A percentile compares a stretch with the other conserved stretches of the same genome.
Conservation (phyloP, 2,797 vertebrate genomes). For the Otolemur crassicaudatus region DNA sequence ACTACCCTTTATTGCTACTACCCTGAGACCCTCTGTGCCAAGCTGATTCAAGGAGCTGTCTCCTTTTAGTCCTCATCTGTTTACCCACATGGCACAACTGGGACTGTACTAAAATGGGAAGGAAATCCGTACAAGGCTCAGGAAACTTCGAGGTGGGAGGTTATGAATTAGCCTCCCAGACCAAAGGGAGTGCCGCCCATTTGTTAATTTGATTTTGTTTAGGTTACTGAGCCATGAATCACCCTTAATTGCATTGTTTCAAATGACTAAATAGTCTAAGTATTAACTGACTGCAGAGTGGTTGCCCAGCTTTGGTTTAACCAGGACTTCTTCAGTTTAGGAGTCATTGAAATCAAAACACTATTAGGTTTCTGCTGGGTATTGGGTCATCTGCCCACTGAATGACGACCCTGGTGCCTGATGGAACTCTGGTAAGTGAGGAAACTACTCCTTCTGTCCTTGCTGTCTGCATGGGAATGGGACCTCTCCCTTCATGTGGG, state of each 20-base stretch:
- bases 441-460: background rate
- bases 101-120: background rate
- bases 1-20: background rate
- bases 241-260: slow-evolving; percentile 77
- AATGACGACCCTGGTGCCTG: slow-evolving; percentile 1
- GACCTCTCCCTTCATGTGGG: background rate
- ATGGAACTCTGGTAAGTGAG: background rate
- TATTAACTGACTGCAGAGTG: slow-evolving; percentile 75
- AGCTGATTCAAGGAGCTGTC: background rate
- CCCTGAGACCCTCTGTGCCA: background rate
- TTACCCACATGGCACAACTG: background rate
- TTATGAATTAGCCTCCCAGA: slow-evolving; percentile 72
- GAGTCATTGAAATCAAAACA: slow-evolving; percentile 70
- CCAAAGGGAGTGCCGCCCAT: slow-evolving; percentile 67
- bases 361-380: background rate
- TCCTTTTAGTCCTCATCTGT: background rate
- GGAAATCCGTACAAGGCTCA: slow-evolving; percentile 3
- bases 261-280: slow-evolving; percentile 82
- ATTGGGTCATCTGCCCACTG: slow-evolving; percentile 20
- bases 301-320: slow-evolving; percentile 71
- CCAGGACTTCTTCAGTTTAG: slow-evolving; percentile 62
- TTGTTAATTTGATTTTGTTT: slow-evolving; percentile 80
- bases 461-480: background rate
- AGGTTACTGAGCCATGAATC: slow-evolving; percentile 79
- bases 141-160: slow-evolving; percentile 51